Evolutionary conservation across 2,113 vertebrate species (phyloP).

Genomic region (Helogale parvula): DNA sequence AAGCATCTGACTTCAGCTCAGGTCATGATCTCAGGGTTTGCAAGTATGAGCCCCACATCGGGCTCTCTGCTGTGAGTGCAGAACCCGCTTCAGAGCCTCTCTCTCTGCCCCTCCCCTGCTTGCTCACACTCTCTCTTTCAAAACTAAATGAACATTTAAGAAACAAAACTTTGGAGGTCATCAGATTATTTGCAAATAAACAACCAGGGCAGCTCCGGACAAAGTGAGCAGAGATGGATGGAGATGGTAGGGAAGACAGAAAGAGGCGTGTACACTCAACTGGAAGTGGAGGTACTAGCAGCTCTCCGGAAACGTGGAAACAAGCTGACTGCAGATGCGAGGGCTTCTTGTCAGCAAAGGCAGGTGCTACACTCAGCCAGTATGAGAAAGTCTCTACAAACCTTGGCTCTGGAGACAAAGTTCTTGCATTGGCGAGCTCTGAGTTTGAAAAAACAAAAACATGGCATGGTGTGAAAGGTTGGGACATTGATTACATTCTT

Average conservation of each 20-base stretch:
- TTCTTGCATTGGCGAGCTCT: constrained; percentile 95
- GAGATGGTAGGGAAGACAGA: constrained; percentile 95
- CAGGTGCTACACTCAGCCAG: constrained; percentile 93
- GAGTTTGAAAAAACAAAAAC: constrained; percentile 93
- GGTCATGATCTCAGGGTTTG: too few relatives aligned
- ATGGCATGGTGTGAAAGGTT: constrained; percentile 73
- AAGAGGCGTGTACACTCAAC: constrained; percentile 90
- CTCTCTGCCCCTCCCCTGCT: too few relatives aligned
- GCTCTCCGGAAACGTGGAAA: constrained; percentile 97
- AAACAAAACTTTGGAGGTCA: constrained; percentile 92
- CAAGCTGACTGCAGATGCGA: constrained; percentile 95
- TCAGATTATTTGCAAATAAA: constrained; percentile 98
- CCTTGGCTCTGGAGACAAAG: constrained; percentile 95
- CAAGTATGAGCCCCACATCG: too few relatives aligned
- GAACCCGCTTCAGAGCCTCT: too few relatives aligned
- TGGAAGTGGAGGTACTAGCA: constrained; percentile 97
- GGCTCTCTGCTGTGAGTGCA: too few relatives aligned
- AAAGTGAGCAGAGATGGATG: constrained; percentile 96
- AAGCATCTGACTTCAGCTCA: too few relatives aligned
- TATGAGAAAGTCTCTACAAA: constrained; percentile 95
- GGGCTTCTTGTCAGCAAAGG: constrained; percentile 92
- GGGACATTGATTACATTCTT: constrained; percentile 46
- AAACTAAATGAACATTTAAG: too few relatives aligned
- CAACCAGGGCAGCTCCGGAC: constrained; percentile 96
- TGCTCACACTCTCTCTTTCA: too few relatives aligned